Evolutionary conservation across 2,888 invertebrate species (phyloP), one percentile per base, ranked within the genome.

Genomic region (Sepioteuthis lessoniana): DNA sequence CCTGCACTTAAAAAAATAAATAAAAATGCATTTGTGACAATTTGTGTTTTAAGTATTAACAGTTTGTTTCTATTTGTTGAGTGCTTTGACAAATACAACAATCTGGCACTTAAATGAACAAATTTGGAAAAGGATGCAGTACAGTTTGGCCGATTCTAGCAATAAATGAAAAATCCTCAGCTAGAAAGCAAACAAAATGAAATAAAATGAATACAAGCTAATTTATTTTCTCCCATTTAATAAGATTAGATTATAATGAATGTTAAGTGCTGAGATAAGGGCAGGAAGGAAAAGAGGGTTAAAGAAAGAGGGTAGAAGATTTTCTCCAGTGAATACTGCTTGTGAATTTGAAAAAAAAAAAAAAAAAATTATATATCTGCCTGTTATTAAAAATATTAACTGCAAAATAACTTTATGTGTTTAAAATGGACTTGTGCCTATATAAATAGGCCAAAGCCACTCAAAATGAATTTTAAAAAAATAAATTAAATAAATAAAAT

Each of bases 81-180:
- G 91, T 42, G 42, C 91, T 91, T 38, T 91, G 42, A 91, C 42
- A 91, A 46, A 42, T 91, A 38, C 42, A 91, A 91, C 91, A 46
- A 91, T 42, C 91, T 91, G 91, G 42, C 91, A 91, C 46, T 46
- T 91, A 91, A 46, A 46, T 91, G 37, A 90, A 50, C 50, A 91
- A 91, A 91, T 46, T 46, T 91, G 46, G 91, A 46, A 91, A 42
- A 91, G 42, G 42, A 91, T 91, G 91, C 91, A 91, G 46, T 91
- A 91, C 91, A 91, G 91, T 91, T 76, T 91, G 91, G 91, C 91
- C 91, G 91, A 91, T 91, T 91, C 91, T 91, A 91, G 91, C 91
- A 91, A 91, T 91, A 91, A 91, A 91, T 46, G 46, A 91, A 76
- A 76, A 91, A 91, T 46, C 91, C 46, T 91, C 91, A 91, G 91